Evolutionary conservation across 2,113 vertebrate species (phyloP).

Genomic region (Malurus melanocephalus): DNA sequence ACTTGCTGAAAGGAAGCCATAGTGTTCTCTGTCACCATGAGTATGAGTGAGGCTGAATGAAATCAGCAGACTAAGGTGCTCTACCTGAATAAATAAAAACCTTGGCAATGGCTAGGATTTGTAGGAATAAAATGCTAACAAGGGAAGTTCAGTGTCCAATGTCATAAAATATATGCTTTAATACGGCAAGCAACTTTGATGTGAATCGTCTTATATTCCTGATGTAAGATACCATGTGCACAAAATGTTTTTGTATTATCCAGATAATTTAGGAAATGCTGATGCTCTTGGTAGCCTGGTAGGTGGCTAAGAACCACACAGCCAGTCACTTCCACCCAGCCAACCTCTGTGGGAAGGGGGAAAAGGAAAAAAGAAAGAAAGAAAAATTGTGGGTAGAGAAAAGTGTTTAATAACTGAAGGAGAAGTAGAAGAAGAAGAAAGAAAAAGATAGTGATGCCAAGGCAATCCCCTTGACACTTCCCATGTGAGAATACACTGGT

Average conservation of each 20-base stretch:
- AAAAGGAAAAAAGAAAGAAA: background rate
- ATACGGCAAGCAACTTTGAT: background rate
- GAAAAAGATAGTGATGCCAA: background rate
- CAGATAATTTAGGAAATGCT: background rate
- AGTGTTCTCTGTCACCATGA: background rate
- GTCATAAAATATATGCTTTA: background rate
- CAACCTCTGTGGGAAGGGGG: background rate
- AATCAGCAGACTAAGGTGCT: background rate
- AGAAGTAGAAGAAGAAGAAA: background rate
- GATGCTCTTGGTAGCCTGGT: background rate
- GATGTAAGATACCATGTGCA: fast-evolving
- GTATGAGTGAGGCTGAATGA: background rate
- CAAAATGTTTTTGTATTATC: background rate
- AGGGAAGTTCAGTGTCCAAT: background rate
- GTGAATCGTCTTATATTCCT: background rate
- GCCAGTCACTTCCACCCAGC: background rate
- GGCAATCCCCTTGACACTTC: background rate
- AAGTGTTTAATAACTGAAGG: background rate
- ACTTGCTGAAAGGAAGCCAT: background rate
- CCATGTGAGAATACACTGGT: background rate
- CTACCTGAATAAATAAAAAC: background rate
- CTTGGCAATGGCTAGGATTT: background rate
- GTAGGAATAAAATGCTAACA: background rate
- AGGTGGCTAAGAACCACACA: background rate
- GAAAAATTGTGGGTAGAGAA: background rate